Base-by-base conservation (phyloP, 1,140 invertebrate genomes). In the Euwallacea fornicatus region DNA sequence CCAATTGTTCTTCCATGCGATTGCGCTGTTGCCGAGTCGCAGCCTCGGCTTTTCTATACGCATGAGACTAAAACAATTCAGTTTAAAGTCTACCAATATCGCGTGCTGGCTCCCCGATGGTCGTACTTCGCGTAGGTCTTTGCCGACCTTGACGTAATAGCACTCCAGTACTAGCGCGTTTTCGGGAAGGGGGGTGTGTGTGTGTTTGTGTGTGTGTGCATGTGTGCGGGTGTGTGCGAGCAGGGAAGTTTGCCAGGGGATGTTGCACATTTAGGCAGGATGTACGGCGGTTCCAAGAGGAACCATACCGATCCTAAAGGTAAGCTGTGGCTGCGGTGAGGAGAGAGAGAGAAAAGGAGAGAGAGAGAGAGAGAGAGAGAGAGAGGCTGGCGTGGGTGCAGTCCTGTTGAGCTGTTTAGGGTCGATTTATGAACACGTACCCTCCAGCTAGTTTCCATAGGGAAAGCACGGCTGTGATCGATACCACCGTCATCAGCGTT, bases 31-130 rank as follows among this genome's bases (percentile, higher is more conserved):
- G 54, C 16, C 54, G 13, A 2, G 16, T 15, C 15, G 54, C 54
- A 15, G 11, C 16, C 3, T n/a, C 54, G 54, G 46, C 46, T 50
- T 50, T 33, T 50, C 46, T 11, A 56, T 50, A 11, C 46, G 9
- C 9, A 11, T 50, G 46, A 50, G 13, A 50, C 46, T 11, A 56
- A n/a, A 56, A 56, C 54, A 56, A 15, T 15, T 56, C 54, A 56
- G 54, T 56, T 15, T 33, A 15, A 13, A 56, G 54, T 16, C n/a
- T 9, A 56, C 54, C 16, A 21, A 56, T 56, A 10, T 56, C 54
- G 54, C 54, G 54, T 56, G 13, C n/a, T 56, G 8, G 16, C 54
- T 11, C 46, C 2, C 46, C 46, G 21, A 33, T 50, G 54, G 54
- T 56, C 54, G 54, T n/a, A 56, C 54, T n/a, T 13, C 9, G 46